Evolutionary conservation across 2,113 vertebrate species (phyloP).

Genomic region (Pelobates fuscus): DNA sequence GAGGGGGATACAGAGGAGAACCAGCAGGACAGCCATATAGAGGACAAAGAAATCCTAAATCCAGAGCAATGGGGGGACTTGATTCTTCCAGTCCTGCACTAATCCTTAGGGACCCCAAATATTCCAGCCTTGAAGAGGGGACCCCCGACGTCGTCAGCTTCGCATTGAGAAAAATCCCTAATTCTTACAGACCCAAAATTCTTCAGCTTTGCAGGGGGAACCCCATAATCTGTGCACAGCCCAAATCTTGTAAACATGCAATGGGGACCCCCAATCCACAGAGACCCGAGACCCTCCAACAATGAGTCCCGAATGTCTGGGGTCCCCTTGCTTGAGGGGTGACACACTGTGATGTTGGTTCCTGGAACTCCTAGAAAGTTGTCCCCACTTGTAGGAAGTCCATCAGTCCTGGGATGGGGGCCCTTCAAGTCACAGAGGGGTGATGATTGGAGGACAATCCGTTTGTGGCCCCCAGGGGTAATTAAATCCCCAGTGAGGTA

Average conservation of each 20-base stretch:
- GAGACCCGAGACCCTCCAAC: no score
- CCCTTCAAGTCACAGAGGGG: not conserved
- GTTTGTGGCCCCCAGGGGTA: not conserved
- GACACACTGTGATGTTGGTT: no score
- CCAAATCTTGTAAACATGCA: not conserved
- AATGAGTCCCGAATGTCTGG: not conserved
- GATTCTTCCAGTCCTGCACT: not conserved
- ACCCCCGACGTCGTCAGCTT: no score
- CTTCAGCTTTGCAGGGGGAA: not conserved
- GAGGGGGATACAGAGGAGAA: conserved; percentile 11
- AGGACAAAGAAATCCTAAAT: not conserved
- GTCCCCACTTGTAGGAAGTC: no score
- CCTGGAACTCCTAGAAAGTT: no score
- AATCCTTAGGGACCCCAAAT: conserved; percentile 8
- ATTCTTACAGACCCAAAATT: not conserved
- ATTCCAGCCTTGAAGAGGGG: no score
- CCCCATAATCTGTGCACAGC: not conserved
- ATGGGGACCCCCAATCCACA: no score
- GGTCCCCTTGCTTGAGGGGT: not conserved
- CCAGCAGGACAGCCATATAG: not conserved
- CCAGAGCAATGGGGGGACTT: not conserved
- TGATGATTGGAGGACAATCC: not conserved
- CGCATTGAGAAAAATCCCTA: no score
- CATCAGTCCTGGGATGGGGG: no score
- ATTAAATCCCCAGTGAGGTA: no score